Conservation (phyloP, 2,888 invertebrate genomes). For the Spodoptera picta region DNA sequence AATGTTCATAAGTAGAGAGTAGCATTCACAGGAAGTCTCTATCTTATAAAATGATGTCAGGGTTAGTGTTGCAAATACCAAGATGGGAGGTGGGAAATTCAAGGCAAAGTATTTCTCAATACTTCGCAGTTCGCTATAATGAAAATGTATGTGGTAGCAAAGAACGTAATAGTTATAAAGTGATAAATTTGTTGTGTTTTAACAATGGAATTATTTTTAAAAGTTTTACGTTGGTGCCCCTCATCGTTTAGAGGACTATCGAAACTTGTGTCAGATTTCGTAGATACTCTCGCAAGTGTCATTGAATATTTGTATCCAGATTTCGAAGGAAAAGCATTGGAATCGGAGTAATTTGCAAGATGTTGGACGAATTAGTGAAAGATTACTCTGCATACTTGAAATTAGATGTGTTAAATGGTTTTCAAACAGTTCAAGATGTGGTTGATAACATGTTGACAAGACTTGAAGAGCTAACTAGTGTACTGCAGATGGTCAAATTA, state of each 20-base stretch:
- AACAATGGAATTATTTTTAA: slow-evolving; percentile 77
- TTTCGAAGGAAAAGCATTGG: slow-evolving; percentile 66
- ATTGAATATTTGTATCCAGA: slow-evolving; percentile 84
- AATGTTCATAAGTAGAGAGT: no score
- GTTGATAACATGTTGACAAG: slow-evolving; percentile 91
- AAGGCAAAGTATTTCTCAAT: slow-evolving; percentile 51
- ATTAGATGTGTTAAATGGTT: slow-evolving; percentile 86
- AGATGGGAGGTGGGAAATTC: slow-evolving; percentile 52
- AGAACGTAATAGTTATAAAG: neutral
- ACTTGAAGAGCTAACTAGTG: slow-evolving; percentile 90
- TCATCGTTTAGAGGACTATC: slow-evolving; percentile 73
- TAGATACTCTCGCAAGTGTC: slow-evolving; percentile 75
- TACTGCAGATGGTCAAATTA: slow-evolving; percentile 87
- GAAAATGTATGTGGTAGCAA: slow-evolving; percentile 11
- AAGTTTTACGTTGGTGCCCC: slow-evolving; percentile 72
- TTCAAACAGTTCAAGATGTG: slow-evolving; percentile 89
- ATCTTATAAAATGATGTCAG: slow-evolving; percentile 38
- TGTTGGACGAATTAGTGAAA: slow-evolving; percentile 85
- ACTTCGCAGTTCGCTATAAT: slow-evolving; percentile 31
- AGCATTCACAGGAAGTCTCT: neutral
- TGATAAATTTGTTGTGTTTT: slow-evolving; percentile 7
- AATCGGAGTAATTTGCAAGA: slow-evolving; percentile 60
- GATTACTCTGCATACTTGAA: slow-evolving; percentile 89
- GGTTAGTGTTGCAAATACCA: slow-evolving; percentile 37
- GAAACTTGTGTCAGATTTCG: slow-evolving; percentile 75